Conservation (phyloP, 2,797 vertebrate genomes). For the Hemitrygon akajei region DNA sequence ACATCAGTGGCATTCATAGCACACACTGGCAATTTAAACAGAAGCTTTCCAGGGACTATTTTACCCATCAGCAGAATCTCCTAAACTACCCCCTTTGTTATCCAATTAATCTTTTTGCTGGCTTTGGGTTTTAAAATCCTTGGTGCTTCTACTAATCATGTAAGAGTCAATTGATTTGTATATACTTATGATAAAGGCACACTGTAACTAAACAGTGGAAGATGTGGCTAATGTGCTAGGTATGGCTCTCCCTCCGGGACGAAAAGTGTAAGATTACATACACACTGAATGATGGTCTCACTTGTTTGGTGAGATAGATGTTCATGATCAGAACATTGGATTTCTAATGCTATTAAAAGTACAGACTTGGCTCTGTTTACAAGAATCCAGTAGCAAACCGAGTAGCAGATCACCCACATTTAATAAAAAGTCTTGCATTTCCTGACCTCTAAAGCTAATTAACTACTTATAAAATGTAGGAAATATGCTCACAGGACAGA, state of each 20-base stretch:
- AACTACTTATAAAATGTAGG: neutral
- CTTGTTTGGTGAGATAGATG: too few species aligned
- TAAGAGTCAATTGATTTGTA: neutral
- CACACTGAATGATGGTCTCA: neutral
- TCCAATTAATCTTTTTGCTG: neutral
- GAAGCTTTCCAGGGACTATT: neutral
- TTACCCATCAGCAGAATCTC: neutral
- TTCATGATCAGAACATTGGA: neutral
- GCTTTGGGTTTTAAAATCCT: neutral
- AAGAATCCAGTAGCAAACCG: neutral
- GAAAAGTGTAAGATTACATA: neutral
- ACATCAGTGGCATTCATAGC: neutral
- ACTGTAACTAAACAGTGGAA: neutral
- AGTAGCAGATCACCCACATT: too few species aligned
- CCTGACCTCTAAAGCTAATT: neutral
- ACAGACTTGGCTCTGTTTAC: neutral
- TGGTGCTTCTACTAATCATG: neutral
- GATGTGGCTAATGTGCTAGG: neutral
- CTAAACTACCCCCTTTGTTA: neutral
- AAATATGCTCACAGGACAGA: neutral
- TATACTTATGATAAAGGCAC: neutral
- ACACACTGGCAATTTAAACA: neutral
- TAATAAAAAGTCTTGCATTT: neutral
- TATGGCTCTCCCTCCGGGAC: neutral
- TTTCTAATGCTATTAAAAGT: neutral